Evolutionary conservation across 2,113 vertebrate genomes (phyloP), one percentile per base, ranked within the genome.

Genomic region (Callorhinus ursinus): DNA sequence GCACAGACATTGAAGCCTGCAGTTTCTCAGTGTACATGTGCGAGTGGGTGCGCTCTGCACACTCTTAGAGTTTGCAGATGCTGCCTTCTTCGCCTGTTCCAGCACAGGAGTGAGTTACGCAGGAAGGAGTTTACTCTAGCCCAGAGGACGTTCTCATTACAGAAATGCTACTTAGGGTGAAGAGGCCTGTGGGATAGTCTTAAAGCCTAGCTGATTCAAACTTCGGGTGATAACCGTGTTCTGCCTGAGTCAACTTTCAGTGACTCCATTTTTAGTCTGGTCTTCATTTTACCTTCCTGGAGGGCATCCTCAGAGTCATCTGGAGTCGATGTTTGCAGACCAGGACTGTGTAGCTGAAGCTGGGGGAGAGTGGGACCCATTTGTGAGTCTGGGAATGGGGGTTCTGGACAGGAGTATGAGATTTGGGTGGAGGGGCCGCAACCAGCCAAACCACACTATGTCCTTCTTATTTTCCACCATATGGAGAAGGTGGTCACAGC

Each of bases 381-480:
- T 9, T 21, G 11, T 46, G 82, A 80, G 71, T 55, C 51, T 10
- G 16, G 49, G 85, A 80, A 2, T 31, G 19, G 46, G 42, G 39
- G 1, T 31, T 59, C 26, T 36, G 53, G 59, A 42, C 31, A 18
- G 31, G 18, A 59, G 15, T 57, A 21, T 15, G 24, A 0, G 85
- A 39, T 16, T 28, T 31, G 26, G 39, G 11, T 36, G 42, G 49
- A 33, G 33, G 26, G 57, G 5, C 21, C 1, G 2, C 42, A 61
- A 51, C 26, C 31, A 53, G 51, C 24, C 31, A 36, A 10, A 57
- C 57, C 14, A 2, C 1, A 3, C 46, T 53, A 0, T 39, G 18
- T 80, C 4, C 18, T 69, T 90, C 39, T 16, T 63, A 8, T 18
- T 69, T 86, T 51, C 51, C 6, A 42, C 65, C 2, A 7, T 39